These are phyloP conservation scores for Himalopsyche japonica DNA, from an alignment of 2,888 invertebrate genomes.

Conservation along the genomic window DNA sequence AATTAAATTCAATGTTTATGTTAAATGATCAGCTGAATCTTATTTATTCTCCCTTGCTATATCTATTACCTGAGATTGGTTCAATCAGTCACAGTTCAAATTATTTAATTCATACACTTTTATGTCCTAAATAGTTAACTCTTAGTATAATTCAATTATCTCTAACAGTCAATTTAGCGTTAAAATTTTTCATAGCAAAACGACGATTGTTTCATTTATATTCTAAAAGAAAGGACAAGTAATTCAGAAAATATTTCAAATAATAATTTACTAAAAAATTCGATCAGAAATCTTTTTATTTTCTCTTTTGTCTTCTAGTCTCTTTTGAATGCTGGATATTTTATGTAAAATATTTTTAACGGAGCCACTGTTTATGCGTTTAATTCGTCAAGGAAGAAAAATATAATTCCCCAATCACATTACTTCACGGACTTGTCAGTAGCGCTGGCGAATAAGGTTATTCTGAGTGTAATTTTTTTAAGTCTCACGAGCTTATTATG, in stretches of 20 bases:
- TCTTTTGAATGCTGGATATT: background rate
- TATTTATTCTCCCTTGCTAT: no score
- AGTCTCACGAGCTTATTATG: background rate
- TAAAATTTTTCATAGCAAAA: background rate
- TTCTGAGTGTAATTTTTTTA: background rate
- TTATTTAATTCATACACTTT: background rate
- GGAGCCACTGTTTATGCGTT: background rate
- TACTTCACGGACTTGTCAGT: background rate
- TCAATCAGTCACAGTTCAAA: no score
- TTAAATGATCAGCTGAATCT: no score
- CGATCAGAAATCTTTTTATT: background rate
- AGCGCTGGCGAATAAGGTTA: background rate
- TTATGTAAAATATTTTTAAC: background rate
- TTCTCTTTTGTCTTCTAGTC: background rate
- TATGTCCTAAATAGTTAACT: no score
- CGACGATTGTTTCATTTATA: background rate
- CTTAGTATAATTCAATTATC: background rate
- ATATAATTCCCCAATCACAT: slow-evolving; percentile 6
- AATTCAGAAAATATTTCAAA: background rate
- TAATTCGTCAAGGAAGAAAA: background rate
- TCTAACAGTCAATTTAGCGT: background rate
- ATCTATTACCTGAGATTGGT: no score
- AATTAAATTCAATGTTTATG: no score
- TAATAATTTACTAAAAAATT: background rate
- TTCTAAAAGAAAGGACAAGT: background rate